Conservation (phyloP, 1,140 invertebrate genomes). For the Polypedilum vanderplanki region DNA sequence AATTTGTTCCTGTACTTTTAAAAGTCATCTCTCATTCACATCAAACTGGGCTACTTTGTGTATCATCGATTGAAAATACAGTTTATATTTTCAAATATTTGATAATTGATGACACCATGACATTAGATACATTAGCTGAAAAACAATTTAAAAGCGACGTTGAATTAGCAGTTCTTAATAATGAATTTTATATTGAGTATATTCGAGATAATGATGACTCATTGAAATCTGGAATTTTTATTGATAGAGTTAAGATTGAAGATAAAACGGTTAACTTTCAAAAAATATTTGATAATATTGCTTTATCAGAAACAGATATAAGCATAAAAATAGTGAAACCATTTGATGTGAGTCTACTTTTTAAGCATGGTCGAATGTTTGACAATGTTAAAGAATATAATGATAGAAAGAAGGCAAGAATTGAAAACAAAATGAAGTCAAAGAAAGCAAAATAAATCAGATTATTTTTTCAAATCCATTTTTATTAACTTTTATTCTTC, state of each 20-base stretch:
- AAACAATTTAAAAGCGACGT: slow-evolving; percentile 32
- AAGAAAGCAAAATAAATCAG: background rate
- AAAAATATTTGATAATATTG: too few species aligned
- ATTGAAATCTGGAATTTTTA: slow-evolving; percentile 34
- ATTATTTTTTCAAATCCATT: too few species aligned
- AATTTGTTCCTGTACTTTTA: slow-evolving; percentile 29
- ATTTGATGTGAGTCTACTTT: slow-evolving; percentile 53
- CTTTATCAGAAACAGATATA: background rate
- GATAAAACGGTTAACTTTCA: background rate
- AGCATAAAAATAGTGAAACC: slow-evolving; percentile 35
- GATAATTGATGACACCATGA: slow-evolving; percentile 50
- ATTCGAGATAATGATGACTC: slow-evolving; percentile 35
- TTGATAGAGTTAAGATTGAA: slow-evolving; percentile 41
- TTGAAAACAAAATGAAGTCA: slow-evolving; percentile 38
- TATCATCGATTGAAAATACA: slow-evolving; percentile 44
- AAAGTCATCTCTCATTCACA: slow-evolving; percentile 17
- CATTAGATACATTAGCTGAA: slow-evolving; percentile 45
- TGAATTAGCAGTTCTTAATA: slow-evolving; percentile 34
- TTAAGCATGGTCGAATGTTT: slow-evolving; percentile 57
- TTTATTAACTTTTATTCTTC: too few species aligned
- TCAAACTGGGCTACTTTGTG: slow-evolving; percentile 31
- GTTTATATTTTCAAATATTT: slow-evolving; percentile 47
- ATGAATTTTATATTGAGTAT: slow-evolving; percentile 46
- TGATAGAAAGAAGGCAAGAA: slow-evolving; percentile 59
- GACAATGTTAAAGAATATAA: slow-evolving; percentile 71